phyloP scores from a whole-genome alignment of 2,888 invertebrate species.

The Chloroclysta siterata region DNA sequence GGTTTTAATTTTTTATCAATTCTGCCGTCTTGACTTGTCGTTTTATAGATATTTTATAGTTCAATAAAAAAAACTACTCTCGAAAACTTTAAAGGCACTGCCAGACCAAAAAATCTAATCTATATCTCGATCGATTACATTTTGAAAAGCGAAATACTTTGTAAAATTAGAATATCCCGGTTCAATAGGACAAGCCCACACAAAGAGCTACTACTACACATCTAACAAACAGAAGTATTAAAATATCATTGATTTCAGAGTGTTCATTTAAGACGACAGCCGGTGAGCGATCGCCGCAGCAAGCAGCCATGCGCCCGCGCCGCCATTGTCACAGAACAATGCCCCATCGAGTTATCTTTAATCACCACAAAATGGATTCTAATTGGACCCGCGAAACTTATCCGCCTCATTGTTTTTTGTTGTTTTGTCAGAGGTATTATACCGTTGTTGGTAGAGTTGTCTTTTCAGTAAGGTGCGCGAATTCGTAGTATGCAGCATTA shows the following conservation, averaged over 20 bases:
- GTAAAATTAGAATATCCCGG: not conserved
- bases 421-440: constrained; percentile 40
- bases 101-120: too few species aligned
- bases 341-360: constrained; percentile 72
- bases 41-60: too few species aligned
- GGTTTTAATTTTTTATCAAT: too few species aligned
- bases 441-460: not conserved
- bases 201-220: too few species aligned
- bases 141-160: too few species aligned
- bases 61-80: too few species aligned
- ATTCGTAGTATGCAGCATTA: not conserved
- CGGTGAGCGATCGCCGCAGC: constrained; percentile 73
- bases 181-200: not conserved
- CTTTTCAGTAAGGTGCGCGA: not conserved
- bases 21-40: too few species aligned
- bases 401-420: constrained; percentile 14
- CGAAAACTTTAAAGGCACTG: too few species aligned
- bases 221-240: not conserved
- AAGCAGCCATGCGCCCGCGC: constrained; percentile 56
- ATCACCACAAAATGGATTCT: constrained; percentile 78
- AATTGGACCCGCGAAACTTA: constrained; percentile 76
- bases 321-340: constrained; percentile 78
- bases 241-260: constrained; percentile 37
- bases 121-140: too few species aligned
- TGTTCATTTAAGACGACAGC: constrained; percentile 77